phyloP scores from a whole-genome alignment of 37 sponge, comb jelly and placozoan species.

The Aphrocallistes beatrix region DNA sequence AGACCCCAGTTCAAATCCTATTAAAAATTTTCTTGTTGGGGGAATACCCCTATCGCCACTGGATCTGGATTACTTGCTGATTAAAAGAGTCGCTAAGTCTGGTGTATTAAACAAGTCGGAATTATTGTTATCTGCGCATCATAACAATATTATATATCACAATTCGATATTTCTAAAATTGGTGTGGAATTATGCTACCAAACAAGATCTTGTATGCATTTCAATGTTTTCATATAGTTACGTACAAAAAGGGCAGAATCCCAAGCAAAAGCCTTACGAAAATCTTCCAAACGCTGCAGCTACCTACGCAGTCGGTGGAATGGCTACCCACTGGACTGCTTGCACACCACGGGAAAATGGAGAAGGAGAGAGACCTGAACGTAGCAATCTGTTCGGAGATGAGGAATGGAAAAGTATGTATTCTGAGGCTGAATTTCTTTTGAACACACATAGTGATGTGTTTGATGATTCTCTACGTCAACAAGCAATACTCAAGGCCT shows the following conservation, averaged over 20 bases:
- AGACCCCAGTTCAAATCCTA: no score
- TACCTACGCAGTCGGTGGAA: slow-evolving; percentile 42
- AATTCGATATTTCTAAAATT: no score
- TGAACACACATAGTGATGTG: slow-evolving; percentile 20
- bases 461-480: slow-evolving; percentile 36
- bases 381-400: not conserved
- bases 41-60: no score
- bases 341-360: slow-evolving; percentile 23
- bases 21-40: no score
- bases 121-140: no score
- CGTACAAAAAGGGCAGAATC: slow-evolving; percentile 24
- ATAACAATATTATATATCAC: no score
- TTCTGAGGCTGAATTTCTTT: slow-evolving; percentile 20
- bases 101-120: no score
- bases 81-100: no score
- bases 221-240: no score
- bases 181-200: no score
- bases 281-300: slow-evolving; percentile 32
- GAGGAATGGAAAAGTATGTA: slow-evolving; percentile 30
- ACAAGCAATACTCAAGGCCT: slow-evolving; percentile 13
- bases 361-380: slow-evolving; percentile 6
- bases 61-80: no score
- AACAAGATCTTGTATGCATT: no score
- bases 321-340: slow-evolving; percentile 40
- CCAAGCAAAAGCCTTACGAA: slow-evolving; percentile 25